These are phyloP conservation scores for Bovichtus diacanthus DNA, from an alignment of 2,797 vertebrate species.

Conservation along the genomic window DNA sequence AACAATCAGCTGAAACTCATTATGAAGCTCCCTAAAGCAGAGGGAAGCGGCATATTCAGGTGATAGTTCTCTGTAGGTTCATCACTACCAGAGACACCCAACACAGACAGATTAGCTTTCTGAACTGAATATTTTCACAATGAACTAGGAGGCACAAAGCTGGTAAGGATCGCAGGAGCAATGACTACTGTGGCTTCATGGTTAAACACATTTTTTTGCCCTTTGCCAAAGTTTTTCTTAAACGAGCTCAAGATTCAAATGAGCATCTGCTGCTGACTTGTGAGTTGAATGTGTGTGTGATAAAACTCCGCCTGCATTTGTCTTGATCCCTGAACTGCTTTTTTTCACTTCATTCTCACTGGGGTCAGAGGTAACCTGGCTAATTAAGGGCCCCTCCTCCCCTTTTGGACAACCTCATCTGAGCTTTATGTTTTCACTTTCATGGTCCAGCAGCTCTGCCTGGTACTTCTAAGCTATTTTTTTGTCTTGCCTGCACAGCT, in stretches of 20 bases:
- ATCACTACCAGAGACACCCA: not conserved
- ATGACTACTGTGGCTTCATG: not conserved
- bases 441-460: conserved; percentile 87
- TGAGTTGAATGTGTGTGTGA: conserved; percentile 84
- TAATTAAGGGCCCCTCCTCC: conserved; percentile 91
- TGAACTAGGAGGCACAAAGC: too few species aligned
- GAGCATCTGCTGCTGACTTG: conserved; percentile 91
- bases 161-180: not conserved
- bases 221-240: not conserved
- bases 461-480: conserved; percentile 92
- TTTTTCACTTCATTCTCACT: conserved; percentile 89
- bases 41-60: not conserved
- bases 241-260: conserved; percentile 80
- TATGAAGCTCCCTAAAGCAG: not conserved
- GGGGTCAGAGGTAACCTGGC: conserved; percentile 90
- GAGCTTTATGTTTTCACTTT: conserved; percentile 91
- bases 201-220: not conserved
- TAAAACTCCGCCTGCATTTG: conserved; percentile 85
- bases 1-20: not conserved
- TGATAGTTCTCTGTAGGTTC: not conserved
- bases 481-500: conserved; percentile 78
- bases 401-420: conserved; percentile 87
- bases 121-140: not conserved
- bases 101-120: too few species aligned
- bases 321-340: conserved; percentile 89